Percentiles rank a stretch among this genome's conserved stretches.
phyloP scores from a whole-genome alignment of 2,888 invertebrate species.

The Scelioninae gen. 1 region DNA sequence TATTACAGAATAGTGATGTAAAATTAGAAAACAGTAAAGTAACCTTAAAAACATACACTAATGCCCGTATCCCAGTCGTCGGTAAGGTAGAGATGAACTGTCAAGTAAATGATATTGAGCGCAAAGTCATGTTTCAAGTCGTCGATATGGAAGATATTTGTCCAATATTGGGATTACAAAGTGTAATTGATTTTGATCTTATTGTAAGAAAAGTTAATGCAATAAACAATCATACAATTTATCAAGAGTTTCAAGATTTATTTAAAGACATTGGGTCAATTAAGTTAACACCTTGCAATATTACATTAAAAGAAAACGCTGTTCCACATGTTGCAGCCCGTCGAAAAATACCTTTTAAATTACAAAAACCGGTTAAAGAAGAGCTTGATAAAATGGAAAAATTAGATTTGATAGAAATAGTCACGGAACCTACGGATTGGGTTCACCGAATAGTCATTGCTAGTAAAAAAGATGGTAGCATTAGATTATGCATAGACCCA shows the following conservation, averaged over 20 bases:
- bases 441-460: constrained; percentile 68
- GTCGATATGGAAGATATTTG: constrained; percentile 11
- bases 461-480: constrained; percentile 49
- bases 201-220: neutral
- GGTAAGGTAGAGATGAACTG: too few species aligned
- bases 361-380: too few species aligned
- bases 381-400: too few species aligned
- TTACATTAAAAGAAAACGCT: too few species aligned
- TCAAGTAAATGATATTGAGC: neutral
- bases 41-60: too few species aligned
- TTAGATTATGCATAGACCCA: constrained; percentile 76
- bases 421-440: constrained; percentile 71
- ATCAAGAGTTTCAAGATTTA: constrained; percentile 4
- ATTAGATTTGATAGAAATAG: too few species aligned
- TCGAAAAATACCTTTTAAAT: too few species aligned
- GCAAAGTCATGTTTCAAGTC: constrained; percentile 11
- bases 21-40: too few species aligned
- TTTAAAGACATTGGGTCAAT: constrained; percentile 11
- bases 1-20: too few species aligned
- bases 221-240: constrained; percentile 1
- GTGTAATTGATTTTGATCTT: neutral
- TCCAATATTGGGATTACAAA: constrained; percentile 26
- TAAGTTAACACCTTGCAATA: too few species aligned
- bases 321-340: too few species aligned
- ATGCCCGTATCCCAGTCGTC: too few species aligned